Base-by-base conservation (phyloP, 2,113 vertebrate genomes). In the Pogonocichla stellata region DNA sequence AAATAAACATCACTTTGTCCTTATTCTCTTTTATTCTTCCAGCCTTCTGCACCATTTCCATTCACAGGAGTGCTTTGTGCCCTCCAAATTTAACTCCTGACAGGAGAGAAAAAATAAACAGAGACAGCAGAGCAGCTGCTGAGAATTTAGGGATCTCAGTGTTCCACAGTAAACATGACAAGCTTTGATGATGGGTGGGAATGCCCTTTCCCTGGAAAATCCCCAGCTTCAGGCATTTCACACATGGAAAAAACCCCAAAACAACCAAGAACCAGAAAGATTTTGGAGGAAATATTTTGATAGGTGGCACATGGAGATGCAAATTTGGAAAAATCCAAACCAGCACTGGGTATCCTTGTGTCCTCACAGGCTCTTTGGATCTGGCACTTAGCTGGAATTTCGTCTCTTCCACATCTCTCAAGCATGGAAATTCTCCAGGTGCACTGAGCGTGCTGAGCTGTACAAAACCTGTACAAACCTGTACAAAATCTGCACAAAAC, bases 121-220 rank as follows among this genome's bases (percentile, higher is more conserved):
- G 47, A 80, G 81, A 87, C 38, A 92, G 78, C n/a, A 81, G 69
- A 78, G 69, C 65, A 43, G 87, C 84, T 95, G 89, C 83, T 84
- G 58, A 61, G 65, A 58, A 69, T 86, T 91, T 2, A 56, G 48
- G 57, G 73, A 80, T 65, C 58, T 79, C 28, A 40, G 1, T 40
- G 83, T 69, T 83, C 72, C 75, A 72, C 2, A 1, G 85, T 65
- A 91, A 91, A 84, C 73, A n/a, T 18, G 61, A 78, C 43, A 88
- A 56, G 65, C 73, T 38, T 8, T 89, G 77, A 62, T n/a, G 61
- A 74, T 45, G 61, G 92, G 84, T 71, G 77, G 60, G 57, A 89
- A 85, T 23, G 61, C 64, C 90, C 84, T 88, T 71, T 43, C 73
- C 67, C 62, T 60, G 61, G 56, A 33, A 79, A 94, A 70, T 56